Percentiles rank a stretch among this genome's conserved stretches.
phyloP scores from a whole-genome alignment of 2,797 vertebrate genomes.

The Tenualosa thibaudeaui region DNA sequence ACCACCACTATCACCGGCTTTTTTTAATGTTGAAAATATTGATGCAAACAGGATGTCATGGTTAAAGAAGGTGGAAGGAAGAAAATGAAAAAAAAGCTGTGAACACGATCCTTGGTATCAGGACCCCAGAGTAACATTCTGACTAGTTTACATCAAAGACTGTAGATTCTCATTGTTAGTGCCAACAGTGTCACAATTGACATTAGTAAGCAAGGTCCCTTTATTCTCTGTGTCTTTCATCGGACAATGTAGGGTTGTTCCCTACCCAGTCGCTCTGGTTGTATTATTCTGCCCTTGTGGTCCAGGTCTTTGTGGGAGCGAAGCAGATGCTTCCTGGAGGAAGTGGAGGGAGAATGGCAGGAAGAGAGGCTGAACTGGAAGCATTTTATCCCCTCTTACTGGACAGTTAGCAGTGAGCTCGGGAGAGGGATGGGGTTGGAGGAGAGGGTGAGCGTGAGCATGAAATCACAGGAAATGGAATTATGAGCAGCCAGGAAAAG shows the following conservation, averaged over 20 bases:
- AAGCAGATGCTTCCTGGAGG: slow-evolving; percentile 78
- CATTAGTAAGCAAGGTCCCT: slow-evolving; percentile 27
- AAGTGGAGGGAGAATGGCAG: slow-evolving; percentile 72
- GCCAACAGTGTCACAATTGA: slow-evolving; percentile 44
- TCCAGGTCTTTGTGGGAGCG: slow-evolving; percentile 55
- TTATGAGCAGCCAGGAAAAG: slow-evolving; percentile 50
- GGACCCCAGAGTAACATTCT: slow-evolving; percentile 29
- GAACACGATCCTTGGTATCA: slow-evolving; percentile 20
- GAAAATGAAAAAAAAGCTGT: slow-evolving; percentile 27
- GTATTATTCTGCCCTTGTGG: slow-evolving; percentile 38
- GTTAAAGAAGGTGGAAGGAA: neutral
- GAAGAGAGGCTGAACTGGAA: slow-evolving; percentile 57
- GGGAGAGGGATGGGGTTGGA: slow-evolving; percentile 6
- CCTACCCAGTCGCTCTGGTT: slow-evolving; percentile 31
- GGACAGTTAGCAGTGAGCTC: slow-evolving; percentile 15
- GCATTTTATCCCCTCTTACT: slow-evolving; percentile 39
- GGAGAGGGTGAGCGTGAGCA: neutral
- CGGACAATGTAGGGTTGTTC: slow-evolving; percentile 25
- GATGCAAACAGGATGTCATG: slow-evolving; percentile 30
- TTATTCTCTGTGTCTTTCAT: neutral
- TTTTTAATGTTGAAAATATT: slow-evolving; percentile 7
- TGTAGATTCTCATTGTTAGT: slow-evolving; percentile 26
- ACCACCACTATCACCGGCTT: neutral
- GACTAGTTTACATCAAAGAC: slow-evolving; percentile 33
- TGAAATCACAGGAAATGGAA: slow-evolving; percentile 47